Conservation (phyloP, 2,113 vertebrate species). For the Sturnira hondurensis region DNA sequence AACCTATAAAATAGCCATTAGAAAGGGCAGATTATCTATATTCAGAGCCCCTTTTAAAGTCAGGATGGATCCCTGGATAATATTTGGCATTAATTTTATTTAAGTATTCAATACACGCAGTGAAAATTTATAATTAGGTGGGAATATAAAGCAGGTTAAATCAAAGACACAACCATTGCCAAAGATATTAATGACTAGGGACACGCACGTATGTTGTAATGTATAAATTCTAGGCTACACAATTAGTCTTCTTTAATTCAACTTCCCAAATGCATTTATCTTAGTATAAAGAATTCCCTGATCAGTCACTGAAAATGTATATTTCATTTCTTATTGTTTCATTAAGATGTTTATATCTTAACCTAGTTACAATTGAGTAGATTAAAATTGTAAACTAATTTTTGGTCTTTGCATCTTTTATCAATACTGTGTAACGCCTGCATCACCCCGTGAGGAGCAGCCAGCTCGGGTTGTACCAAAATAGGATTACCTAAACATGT, state of each 20-base stretch:
- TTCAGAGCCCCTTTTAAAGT: background rate
- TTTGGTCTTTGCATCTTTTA: background rate
- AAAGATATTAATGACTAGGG: background rate
- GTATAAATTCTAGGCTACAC: background rate
- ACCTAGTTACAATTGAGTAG: too few species aligned
- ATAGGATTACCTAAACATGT: background rate
- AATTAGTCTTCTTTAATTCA: background rate
- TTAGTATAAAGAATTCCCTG: background rate
- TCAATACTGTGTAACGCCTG: background rate
- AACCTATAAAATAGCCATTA: background rate
- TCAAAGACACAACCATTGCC: background rate
- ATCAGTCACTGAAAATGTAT: background rate
- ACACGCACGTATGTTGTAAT: background rate
- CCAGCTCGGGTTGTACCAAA: background rate
- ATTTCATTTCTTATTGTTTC: background rate
- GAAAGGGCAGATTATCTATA: background rate
- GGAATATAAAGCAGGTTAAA: background rate
- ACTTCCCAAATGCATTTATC: background rate
- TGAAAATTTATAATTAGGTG: background rate
- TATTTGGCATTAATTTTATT: background rate
- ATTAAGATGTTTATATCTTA: background rate
- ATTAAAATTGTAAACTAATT: background rate
- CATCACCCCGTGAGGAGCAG: accelerated
- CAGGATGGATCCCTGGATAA: background rate
- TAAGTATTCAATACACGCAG: background rate